A percentile compares a stretch with the other conserved stretches of the same genome.
Evolutionary conservation across 2,113 vertebrate genomes (phyloP).

Genomic region (Lathamus discolor): DNA sequence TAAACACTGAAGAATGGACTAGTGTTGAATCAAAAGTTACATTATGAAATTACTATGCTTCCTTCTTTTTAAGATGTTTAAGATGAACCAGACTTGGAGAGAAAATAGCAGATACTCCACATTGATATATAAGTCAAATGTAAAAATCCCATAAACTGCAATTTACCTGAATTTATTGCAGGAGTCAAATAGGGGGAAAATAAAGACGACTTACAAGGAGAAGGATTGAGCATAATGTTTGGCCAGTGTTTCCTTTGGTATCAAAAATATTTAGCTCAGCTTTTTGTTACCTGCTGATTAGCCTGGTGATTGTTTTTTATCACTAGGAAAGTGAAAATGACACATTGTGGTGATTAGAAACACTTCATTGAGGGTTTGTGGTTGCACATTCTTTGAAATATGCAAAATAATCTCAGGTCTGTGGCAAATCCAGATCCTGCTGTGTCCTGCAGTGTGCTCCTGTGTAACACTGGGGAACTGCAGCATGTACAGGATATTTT

Average conservation of each 20-base stretch:
- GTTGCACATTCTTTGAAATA: slow-evolving; percentile 7
- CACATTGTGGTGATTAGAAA: neutral
- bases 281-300: neutral
- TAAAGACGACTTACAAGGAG: neutral
- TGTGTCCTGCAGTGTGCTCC: neutral
- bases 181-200: neutral
- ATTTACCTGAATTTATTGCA: neutral
- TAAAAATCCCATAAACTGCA: neutral
- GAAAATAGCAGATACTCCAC: neutral
- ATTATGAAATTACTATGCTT: neutral
- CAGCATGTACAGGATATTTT: neutral
- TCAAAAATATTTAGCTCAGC: neutral
- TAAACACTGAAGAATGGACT: neutral
- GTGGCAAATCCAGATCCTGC: slow-evolving; percentile 14
- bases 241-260: neutral
- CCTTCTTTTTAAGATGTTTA: neutral
- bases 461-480: neutral
- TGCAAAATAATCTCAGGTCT: neutral
- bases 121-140: neutral
- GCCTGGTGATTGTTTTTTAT: neutral
- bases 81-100: neutral
- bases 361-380: neutral
- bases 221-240: neutral
- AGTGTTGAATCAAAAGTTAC: neutral
- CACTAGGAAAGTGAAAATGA: neutral